These are phyloP conservation scores for Loripinus fragilis DNA, from an alignment of 2,888 invertebrate species.

Conservation along the genomic window DNA sequence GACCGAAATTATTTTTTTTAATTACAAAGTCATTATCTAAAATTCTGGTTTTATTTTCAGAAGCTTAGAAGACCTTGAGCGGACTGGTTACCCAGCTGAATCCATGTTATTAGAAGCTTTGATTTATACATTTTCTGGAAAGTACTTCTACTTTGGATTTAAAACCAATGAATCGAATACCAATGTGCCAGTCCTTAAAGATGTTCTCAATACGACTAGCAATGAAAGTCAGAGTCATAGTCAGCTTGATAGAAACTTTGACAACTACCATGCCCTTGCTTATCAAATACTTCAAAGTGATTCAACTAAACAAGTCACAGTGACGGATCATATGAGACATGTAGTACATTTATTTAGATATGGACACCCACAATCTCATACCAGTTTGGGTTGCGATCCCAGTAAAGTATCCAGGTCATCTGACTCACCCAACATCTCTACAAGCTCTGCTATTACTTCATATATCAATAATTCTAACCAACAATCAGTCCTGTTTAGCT, in stretches of 20 bases:
- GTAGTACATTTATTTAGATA: conserved; percentile 32
- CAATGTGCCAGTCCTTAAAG: background rate
- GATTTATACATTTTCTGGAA: conserved; percentile 48
- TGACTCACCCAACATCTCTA: background rate
- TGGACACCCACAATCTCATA: too few species aligned
- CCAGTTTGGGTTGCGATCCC: background rate
- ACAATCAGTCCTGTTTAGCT: conserved; percentile 39
- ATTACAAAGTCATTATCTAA: too few species aligned
- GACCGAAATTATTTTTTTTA: too few species aligned
- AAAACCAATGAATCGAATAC: conserved; percentile 26
- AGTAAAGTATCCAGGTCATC: background rate
- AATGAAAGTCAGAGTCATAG: conserved; percentile 17
- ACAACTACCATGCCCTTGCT: conserved; percentile 41
- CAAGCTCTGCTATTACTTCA: background rate
- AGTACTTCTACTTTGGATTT: conserved; percentile 61
- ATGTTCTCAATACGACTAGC: conserved; percentile 27
- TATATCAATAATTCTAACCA: conserved; percentile 24
- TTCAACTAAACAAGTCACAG: conserved; percentile 45
- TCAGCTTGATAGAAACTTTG: conserved; percentile 37
- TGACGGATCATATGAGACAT: conserved; percentile 53
- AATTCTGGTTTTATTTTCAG: conserved; percentile 44
- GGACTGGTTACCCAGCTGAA: conserved; percentile 52
- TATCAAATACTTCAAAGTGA: conserved; percentile 50
- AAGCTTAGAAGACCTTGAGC: conserved; percentile 46
- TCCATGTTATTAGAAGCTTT: conserved; percentile 50